A percentile compares a stretch with the other conserved stretches of the same genome.
Conservation (phyloP, 2,888 invertebrate species). For the Rotaria macrura region DNA sequence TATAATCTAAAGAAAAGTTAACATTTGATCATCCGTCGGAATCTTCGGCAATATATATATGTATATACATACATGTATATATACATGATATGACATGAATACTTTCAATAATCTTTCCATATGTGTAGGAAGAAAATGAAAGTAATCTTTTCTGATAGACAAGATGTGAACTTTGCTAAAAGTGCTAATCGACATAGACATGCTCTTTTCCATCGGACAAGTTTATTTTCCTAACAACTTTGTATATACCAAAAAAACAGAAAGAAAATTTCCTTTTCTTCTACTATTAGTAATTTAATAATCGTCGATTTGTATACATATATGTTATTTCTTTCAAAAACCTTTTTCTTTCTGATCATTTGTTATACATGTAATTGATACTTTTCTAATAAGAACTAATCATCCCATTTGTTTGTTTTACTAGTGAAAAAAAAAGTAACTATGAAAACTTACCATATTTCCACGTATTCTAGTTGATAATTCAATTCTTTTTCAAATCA, state of each 20-base stretch:
- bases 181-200: conserved; percentile 6
- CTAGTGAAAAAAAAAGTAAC: background rate
- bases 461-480: too few relatives aligned
- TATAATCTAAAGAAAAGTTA: background rate
- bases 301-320: background rate
- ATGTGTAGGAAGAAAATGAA: background rate
- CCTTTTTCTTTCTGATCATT: background rate
- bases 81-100: background rate
- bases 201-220: conserved; percentile 8
- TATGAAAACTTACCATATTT: background rate
- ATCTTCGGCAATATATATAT: background rate
- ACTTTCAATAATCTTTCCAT: background rate
- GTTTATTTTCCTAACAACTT: background rate
- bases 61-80: too few relatives aligned
- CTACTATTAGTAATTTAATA: background rate
- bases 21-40: background rate
- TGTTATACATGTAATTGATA: background rate
- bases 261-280: background rate
- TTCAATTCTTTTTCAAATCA: too few relatives aligned
- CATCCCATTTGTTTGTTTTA: conserved; percentile 3
- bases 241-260: background rate
- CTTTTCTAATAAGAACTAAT: background rate
- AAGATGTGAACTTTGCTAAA: conserved; percentile 11
- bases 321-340: background rate
- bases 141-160: conserved; percentile 12